A percentile compares a stretch with the other conserved stretches of the same genome.
phyloP scores from a whole-genome alignment of 2,797 vertebrate genomes.

The Bovichtus diacanthus region DNA sequence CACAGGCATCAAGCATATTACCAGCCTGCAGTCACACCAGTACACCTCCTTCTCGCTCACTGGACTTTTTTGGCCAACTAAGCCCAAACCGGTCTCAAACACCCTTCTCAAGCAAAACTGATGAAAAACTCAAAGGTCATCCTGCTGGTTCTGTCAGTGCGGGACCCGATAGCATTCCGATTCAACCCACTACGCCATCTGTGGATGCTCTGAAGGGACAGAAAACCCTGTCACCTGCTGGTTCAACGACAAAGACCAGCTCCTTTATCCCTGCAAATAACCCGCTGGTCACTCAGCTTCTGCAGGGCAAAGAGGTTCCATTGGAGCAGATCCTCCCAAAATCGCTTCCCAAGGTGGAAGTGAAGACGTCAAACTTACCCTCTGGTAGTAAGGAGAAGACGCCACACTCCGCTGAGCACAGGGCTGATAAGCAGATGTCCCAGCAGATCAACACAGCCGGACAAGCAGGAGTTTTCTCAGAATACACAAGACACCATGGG shows the following conservation, averaged over 20 bases:
- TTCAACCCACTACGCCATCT: slow-evolving; percentile 31
- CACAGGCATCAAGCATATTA: slow-evolving; percentile 80
- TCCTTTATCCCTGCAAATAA: slow-evolving; percentile 93
- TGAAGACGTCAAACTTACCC: slow-evolving; percentile 71
- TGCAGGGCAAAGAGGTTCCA: slow-evolving; percentile 94
- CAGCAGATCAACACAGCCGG: slow-evolving; percentile 74
- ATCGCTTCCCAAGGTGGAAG: slow-evolving; percentile 86
- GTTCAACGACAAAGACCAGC: slow-evolving; percentile 75
- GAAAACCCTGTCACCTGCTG: slow-evolving; percentile 59
- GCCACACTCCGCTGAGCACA: slow-evolving; percentile 47
- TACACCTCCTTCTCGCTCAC: slow-evolving; percentile 49
- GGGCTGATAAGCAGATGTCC: slow-evolving; percentile 73
- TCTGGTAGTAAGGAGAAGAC: slow-evolving; percentile 52
- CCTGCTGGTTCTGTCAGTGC: not conserved
- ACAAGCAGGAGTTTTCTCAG: slow-evolving; percentile 75
- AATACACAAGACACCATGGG: slow-evolving; percentile 74
- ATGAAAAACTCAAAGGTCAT: slow-evolving; percentile 51
- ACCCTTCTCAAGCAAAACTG: slow-evolving; percentile 44
- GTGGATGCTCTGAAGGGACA: slow-evolving; percentile 75
- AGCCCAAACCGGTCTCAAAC: slow-evolving; percentile 51
- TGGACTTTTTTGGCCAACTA: slow-evolving; percentile 49
- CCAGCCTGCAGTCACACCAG: slow-evolving; percentile 64
- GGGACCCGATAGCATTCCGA: slow-evolving; percentile 15
- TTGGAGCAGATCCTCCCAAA: slow-evolving; percentile 95
- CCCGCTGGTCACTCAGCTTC: slow-evolving; percentile 94